Evolutionary conservation across 2,888 invertebrate species (phyloP).

Genomic region (Podotricha telesiphe): DNA sequence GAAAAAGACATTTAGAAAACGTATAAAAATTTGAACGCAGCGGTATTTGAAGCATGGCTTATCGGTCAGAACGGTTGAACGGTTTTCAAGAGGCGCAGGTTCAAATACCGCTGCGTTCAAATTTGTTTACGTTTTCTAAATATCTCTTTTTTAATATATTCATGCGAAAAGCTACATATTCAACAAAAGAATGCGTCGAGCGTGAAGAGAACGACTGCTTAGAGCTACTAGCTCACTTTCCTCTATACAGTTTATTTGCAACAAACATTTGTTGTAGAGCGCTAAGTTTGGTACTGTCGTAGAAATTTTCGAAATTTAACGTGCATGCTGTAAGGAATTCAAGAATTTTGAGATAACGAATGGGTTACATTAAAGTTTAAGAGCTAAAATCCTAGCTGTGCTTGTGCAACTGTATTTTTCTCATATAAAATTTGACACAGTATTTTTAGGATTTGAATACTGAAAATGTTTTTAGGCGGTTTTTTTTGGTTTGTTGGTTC

Average conservation of each 20-base stretch:
- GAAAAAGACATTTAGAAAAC: too few species aligned
- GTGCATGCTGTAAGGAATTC: slow-evolving; percentile 16
- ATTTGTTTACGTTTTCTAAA: too few species aligned
- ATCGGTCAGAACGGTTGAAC: too few species aligned
- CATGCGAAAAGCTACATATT: slow-evolving; percentile 39
- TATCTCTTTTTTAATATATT: too few species aligned
- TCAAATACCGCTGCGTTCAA: too few species aligned
- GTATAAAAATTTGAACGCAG: too few species aligned
- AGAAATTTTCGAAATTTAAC: slow-evolving; percentile 45
- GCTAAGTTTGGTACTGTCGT: slow-evolving; percentile 44
- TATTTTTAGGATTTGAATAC: slow-evolving; percentile 10
- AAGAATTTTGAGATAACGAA: slow-evolving; percentile 18
- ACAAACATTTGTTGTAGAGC: slow-evolving; percentile 48
- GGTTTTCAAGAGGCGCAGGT: too few species aligned
- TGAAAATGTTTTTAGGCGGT: not conserved
- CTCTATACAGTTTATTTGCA: slow-evolving; percentile 47
- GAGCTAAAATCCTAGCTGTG: slow-evolving; percentile 12
- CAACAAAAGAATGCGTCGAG: slow-evolving; percentile 44
- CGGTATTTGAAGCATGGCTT: too few species aligned
- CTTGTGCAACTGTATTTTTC: not conserved
- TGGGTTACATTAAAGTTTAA: slow-evolving; percentile 23
- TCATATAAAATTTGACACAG: slow-evolving; percentile 16
- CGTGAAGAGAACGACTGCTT: slow-evolving; percentile 52
- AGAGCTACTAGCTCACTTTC: slow-evolving; percentile 43
- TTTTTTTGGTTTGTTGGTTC: not conserved